Evolutionary conservation across 1,140 invertebrate species (phyloP).

Genomic region (Euura lappo): DNA sequence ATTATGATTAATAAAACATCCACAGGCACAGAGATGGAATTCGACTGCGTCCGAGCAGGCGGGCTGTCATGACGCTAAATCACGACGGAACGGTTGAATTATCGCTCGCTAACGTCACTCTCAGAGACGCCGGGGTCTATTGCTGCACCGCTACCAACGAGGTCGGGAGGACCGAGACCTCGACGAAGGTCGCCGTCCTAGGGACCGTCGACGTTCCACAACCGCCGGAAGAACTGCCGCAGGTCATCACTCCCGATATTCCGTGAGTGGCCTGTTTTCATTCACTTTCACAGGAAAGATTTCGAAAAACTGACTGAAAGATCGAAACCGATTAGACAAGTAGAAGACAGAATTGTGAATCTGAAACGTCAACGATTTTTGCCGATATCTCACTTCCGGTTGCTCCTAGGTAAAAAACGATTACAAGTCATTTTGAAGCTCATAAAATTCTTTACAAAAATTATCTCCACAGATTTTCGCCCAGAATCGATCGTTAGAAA

Average conservation of each 20-base stretch:
- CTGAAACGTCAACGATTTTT: too few relatives aligned
- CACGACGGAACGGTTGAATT: conserved; percentile 81
- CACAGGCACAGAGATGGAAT: conserved; percentile 71
- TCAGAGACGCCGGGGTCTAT: conserved; percentile 84
- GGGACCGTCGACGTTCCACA: conserved; percentile 46
- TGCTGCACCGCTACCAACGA: conserved; percentile 86
- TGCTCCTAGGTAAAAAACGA: too few relatives aligned
- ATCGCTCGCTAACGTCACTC: conserved; percentile 68
- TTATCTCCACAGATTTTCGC: too few relatives aligned
- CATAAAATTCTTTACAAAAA: too few relatives aligned
- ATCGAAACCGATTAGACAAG: too few relatives aligned
- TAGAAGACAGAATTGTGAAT: too few relatives aligned
- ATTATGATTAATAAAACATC: too few relatives aligned
- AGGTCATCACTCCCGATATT: conserved; percentile 62
- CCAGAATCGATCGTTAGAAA: too few relatives aligned
- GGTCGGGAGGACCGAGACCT: conserved; percentile 79
- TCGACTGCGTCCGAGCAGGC: conserved; percentile 76
- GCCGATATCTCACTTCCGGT: too few relatives aligned
- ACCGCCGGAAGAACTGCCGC: conserved; percentile 31
- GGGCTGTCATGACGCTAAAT: conserved; percentile 75
- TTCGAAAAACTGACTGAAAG: too few relatives aligned
- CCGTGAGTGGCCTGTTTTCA: conserved; percentile 60
- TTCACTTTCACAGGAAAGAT: neutral
- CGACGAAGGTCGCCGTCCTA: conserved; percentile 71
- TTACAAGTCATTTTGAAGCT: too few relatives aligned